phyloP scores from a whole-genome alignment of 2,113 vertebrate genomes.

The Microtus pennsylvanicus region DNA sequence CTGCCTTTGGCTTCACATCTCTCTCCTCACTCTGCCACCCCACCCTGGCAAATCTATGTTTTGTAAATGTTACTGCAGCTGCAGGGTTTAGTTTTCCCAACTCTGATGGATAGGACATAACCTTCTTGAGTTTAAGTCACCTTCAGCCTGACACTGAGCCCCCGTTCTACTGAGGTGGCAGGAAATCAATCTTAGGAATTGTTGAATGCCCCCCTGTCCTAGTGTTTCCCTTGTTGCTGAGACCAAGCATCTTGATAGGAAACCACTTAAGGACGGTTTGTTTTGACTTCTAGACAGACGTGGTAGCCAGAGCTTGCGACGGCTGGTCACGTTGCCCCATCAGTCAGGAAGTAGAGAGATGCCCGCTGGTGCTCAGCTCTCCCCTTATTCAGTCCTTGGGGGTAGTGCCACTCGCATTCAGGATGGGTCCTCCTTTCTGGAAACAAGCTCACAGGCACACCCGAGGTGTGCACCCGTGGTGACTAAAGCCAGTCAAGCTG shows the following conservation, averaged over 20 bases:
- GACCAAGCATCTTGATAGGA: not conserved
- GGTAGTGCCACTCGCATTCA: not conserved
- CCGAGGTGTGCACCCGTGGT: not conserved
- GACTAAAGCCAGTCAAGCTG: not conserved
- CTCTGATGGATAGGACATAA: not conserved
- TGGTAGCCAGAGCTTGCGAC: not conserved
- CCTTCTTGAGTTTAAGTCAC: constrained; percentile 23
- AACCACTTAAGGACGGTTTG: not conserved
- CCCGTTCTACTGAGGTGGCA: not conserved
- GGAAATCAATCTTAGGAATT: not conserved
- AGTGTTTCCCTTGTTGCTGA: not conserved
- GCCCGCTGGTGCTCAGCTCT: not conserved
- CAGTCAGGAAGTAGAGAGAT: not conserved
- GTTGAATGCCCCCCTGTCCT: not conserved
- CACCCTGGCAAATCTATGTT: not conserved
- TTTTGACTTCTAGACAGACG: not conserved
- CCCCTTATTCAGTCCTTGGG: not conserved
- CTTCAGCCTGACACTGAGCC: not conserved
- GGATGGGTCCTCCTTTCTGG: not conserved
- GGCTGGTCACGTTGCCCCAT: not conserved
- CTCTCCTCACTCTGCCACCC: not conserved
- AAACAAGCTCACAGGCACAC: not conserved
- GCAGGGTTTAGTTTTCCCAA: not conserved
- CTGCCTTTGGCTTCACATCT: not conserved
- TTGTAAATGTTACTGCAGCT: not conserved